Evolutionary conservation across 2,113 vertebrate species (phyloP), one percentile per base, ranked within the genome.

Genomic region (Aptenodytes forsteri): DNA sequence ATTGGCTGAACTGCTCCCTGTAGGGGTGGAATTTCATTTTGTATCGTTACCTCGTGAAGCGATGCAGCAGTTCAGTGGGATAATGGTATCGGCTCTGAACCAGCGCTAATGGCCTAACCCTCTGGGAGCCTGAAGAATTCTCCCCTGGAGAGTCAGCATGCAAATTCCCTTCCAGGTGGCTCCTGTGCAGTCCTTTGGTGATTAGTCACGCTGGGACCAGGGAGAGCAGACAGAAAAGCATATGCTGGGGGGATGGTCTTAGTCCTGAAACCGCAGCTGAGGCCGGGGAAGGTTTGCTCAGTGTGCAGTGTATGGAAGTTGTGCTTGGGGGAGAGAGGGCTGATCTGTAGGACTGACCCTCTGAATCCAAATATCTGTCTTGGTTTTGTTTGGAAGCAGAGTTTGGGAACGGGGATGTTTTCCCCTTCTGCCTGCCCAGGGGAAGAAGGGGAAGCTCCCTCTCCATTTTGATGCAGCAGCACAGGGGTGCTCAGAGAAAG

Each of bases 121-220:
- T 96, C 88, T 82, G 94, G 94, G 96, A 97, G 95, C 90, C 86
- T 93, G 75, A 98, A 97, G 93, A 96, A 97, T 97, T 98, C 96
- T 98, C 92, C 96, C 97, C 95, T 87, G 95, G 95, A 96, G 96
- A 96, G 93, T 70, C 83, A 94, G 95, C 93, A 95, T 98, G 94
- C 93, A 97, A 96, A 98, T 97, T 96, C 92, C 88, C 94, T 97
- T 97, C 96, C 83, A 96, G 94, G 96, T 95, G 85, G 97, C 97
- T 97, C 80, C 96, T 96, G 86, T 90, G 89, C 90, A 94, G 88
- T 89, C 93, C 97, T 97, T 97, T 97, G 94, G 96, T 97, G 96
- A 97, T 98, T 98, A 97, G 97, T 97, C 97, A 97, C 52, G 59
- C 96, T 96, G 92, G 54, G 92, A 80, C 44, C 5, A 7, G 58